phyloP scores from a whole-genome alignment of 2,888 invertebrate genomes.

The Perithous albicinctus region DNA sequence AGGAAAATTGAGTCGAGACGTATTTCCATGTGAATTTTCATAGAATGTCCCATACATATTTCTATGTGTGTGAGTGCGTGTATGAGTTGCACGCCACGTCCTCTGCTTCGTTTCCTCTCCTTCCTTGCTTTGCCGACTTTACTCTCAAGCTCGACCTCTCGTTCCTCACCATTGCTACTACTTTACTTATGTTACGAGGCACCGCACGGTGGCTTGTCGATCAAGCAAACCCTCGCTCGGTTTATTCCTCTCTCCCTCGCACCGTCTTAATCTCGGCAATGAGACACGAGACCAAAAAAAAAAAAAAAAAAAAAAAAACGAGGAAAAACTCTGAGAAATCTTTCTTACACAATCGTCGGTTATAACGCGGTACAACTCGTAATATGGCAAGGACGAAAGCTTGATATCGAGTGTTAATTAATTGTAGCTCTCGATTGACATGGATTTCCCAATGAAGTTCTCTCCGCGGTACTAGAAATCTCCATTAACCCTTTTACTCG shows the following conservation, averaged over 20 bases:
- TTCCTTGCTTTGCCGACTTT: constrained; percentile 54
- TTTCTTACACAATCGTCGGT: not conserved
- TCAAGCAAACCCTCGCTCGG: constrained; percentile 36
- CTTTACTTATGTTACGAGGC: constrained; percentile 21
- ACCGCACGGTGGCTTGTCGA: constrained; percentile 8
- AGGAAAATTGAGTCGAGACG: too few relatives aligned
- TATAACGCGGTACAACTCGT: not conserved
- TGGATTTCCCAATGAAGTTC: not conserved
- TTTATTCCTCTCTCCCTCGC: constrained; percentile 30
- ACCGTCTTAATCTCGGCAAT: constrained; percentile 41
- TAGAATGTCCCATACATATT: too few relatives aligned
- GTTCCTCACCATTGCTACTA: constrained; percentile 6
- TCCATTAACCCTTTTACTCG: not conserved
- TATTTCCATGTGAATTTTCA: too few relatives aligned
- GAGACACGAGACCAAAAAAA: too few relatives aligned
- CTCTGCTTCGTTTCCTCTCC: constrained; percentile 37
- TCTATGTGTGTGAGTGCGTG: too few relatives aligned
- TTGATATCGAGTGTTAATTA: constrained; percentile 26
- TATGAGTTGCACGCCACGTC: constrained; percentile 39
- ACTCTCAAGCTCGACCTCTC: constrained; percentile 47
- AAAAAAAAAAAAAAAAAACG: constrained; percentile 22
- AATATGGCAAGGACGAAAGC: constrained; percentile 29
- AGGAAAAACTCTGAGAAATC: constrained; percentile 16
- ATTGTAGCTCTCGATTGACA: constrained; percentile 10
- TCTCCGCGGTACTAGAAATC: not conserved